These are phyloP conservation scores for Tetramorium simillimum DNA, from an alignment of 1,140 invertebrate species.

Conservation along the genomic window DNA sequence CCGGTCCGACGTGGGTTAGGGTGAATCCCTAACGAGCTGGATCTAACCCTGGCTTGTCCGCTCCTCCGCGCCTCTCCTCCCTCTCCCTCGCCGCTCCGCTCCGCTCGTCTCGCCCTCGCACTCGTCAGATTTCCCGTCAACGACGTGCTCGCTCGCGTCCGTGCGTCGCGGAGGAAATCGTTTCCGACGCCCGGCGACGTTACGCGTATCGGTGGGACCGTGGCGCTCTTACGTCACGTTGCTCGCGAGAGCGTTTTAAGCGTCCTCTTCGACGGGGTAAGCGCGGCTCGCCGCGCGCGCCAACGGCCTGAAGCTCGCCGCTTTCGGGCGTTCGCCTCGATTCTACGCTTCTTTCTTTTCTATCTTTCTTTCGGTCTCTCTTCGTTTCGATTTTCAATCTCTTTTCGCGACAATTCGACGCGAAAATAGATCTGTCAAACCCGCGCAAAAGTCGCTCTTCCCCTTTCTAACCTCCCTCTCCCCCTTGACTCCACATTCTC, in stretches of 20 bases:
- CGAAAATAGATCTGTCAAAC: conserved; percentile 9
- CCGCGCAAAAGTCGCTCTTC: conserved; percentile 28
- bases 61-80: too few relatives aligned
- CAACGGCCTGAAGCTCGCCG: background rate
- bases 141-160: too few relatives aligned
- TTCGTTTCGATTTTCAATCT: background rate
- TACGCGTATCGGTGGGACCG: background rate
- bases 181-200: background rate
- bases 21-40: background rate
- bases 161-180: background rate
- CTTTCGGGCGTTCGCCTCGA: background rate
- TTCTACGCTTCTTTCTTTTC: too few relatives aligned
- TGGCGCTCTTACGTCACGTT: background rate
- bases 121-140: background rate
- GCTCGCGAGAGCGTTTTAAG: background rate
- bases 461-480: too few relatives aligned
- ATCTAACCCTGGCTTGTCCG: background rate
- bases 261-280: background rate
- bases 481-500: conserved; percentile 12
- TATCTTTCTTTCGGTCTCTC: background rate
- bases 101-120: background rate
- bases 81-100: too few relatives aligned
- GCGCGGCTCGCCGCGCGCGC: background rate
- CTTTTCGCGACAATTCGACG: background rate
- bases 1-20: conserved; percentile 40